Percentiles rank a stretch among this genome's conserved stretches.
Evolutionary conservation across 2,888 invertebrate species (phyloP).

Genomic region (Piscicola geometra): DNA sequence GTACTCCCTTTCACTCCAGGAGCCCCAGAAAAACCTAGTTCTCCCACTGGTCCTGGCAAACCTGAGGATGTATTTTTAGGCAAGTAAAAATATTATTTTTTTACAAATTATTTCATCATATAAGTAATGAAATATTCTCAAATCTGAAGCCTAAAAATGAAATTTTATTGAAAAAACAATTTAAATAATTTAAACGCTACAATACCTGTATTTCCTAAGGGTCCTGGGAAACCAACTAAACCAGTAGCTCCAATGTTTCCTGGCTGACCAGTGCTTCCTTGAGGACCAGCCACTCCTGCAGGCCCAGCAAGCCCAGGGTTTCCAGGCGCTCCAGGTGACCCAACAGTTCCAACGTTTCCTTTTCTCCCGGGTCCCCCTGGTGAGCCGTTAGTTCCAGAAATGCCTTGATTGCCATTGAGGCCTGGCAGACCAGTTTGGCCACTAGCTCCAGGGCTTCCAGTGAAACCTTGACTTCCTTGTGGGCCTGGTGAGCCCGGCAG

Average conservation of each 20-base stretch:
- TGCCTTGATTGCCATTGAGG: neutral
- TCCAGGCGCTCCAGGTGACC: neutral
- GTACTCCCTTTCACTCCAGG: too few relatives aligned
- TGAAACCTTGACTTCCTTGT: constrained; percentile 16
- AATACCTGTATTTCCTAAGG: neutral
- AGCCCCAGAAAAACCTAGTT: too few relatives aligned
- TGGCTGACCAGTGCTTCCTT: neutral
- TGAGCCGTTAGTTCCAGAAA: neutral
- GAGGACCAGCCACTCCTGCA: neutral
- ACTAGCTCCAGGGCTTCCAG: constrained; percentile 20
- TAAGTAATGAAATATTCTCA: too few relatives aligned
- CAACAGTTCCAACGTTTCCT: neutral
- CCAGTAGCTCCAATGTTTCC: neutral
- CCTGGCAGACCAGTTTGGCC: neutral
- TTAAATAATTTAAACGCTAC: too few relatives aligned
- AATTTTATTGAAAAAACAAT: too few relatives aligned
- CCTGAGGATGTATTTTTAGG: too few relatives aligned
- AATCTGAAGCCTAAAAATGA: too few relatives aligned
- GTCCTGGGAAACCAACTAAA: neutral
- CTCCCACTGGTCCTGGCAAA: too few relatives aligned
- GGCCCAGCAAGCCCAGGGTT: neutral
- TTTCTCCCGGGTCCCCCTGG: too few relatives aligned
- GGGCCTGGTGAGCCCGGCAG: neutral
- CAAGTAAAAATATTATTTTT: too few relatives aligned
- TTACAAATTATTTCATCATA: too few relatives aligned